Evolutionary conservation across 2,888 invertebrate species (phyloP).

Genomic region (Drosophila sordidapex): DNA sequence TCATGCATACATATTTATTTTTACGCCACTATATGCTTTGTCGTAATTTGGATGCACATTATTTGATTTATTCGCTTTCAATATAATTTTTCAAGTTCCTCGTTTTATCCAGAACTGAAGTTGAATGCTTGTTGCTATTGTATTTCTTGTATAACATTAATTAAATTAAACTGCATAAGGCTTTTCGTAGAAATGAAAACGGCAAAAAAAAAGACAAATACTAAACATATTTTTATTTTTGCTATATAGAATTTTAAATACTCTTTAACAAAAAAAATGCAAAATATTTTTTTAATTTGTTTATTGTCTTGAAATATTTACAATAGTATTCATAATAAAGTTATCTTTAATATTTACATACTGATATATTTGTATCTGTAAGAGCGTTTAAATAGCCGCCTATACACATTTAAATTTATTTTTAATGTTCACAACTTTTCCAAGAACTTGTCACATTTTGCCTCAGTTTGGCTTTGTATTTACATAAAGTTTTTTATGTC

Average conservation of each 20-base stretch:
- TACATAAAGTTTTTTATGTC: slow-evolving; percentile 41
- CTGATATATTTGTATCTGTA: not conserved
- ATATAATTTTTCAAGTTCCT: slow-evolving; percentile 60
- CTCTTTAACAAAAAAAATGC: too few relatives aligned
- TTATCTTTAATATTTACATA: too few relatives aligned
- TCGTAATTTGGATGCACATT: slow-evolving; percentile 74
- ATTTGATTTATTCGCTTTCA: slow-evolving; percentile 79
- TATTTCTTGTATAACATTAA: slow-evolving; percentile 38
- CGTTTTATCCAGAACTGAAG: slow-evolving; percentile 64
- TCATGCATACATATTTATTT: slow-evolving; percentile 55
- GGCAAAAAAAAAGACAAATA: slow-evolving; percentile 7
- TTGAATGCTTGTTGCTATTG: slow-evolving; percentile 19
- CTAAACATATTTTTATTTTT: slow-evolving; percentile 4
- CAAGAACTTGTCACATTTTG: slow-evolving; percentile 63
- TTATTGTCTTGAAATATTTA: not conserved
- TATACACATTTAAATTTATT: slow-evolving; percentile 5
- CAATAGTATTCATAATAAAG: not conserved
- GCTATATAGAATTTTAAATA: not conserved
- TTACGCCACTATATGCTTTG: slow-evolving; percentile 62
- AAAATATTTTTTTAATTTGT: too few relatives aligned
- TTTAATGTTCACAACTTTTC: slow-evolving; percentile 50
- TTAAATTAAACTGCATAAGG: slow-evolving; percentile 41
- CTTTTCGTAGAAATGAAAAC: slow-evolving; percentile 54
- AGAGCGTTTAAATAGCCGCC: slow-evolving; percentile 3
- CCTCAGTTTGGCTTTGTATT: slow-evolving; percentile 50